A percentile compares a stretch with the other conserved stretches of the same genome.
Evolutionary conservation across 37 sponge, comb jelly and placozoan genomes (phyloP).

Genomic region (Corticium candelabrum): DNA sequence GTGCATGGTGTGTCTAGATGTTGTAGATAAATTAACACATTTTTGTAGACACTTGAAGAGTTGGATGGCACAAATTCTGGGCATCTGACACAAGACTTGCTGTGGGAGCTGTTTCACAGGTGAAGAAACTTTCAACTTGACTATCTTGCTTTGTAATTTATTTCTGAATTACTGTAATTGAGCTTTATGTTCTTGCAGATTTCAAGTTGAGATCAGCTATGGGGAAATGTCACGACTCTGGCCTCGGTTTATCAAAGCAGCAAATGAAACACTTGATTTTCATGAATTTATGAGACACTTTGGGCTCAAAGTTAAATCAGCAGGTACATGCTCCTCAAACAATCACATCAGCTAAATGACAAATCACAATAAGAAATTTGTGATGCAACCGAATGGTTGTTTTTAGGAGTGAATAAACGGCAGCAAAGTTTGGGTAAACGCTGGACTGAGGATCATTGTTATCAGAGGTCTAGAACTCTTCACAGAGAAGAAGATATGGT

Average conservation of each 20-base stretch:
- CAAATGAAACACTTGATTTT: conserved; percentile 3
- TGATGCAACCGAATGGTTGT: not conserved
- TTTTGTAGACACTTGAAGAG: not conserved
- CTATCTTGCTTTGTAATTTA: not conserved
- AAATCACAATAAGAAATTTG: not conserved
- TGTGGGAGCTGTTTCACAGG: not conserved
- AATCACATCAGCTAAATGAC: no score
- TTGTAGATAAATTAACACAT: no score
- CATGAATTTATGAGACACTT: conserved; percentile 7
- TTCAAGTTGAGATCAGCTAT: not conserved
- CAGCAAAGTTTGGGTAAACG: not conserved
- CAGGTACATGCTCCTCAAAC: no score
- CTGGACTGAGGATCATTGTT: not conserved
- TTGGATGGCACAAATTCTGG: not conserved
- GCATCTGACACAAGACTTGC: not conserved
- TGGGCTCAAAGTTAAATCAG: not conserved
- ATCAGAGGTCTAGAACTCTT: not conserved
- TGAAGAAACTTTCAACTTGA: not conserved
- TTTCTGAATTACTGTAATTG: not conserved
- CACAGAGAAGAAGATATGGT: not conserved
- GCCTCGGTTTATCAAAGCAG: not conserved
- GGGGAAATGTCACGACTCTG: not conserved
- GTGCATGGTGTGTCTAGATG: no score
- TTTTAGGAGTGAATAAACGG: not conserved
- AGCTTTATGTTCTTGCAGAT: not conserved